These are phyloP conservation scores for Pterostichus madidus DNA, from an alignment of 2,888 invertebrate genomes.

Conservation along the genomic window DNA sequence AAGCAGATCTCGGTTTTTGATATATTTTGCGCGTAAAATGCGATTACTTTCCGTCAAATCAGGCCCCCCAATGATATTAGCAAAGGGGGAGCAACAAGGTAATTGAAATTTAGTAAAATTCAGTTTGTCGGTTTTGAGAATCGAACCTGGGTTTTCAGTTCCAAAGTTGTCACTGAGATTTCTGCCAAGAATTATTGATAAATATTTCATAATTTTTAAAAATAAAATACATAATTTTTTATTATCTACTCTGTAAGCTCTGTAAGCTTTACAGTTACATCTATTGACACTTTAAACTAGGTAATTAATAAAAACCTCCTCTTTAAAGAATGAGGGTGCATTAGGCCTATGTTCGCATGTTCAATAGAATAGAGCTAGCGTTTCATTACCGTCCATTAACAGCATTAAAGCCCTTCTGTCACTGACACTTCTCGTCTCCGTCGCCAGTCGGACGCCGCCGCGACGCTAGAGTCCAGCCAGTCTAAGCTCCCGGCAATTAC, in stretches of 20 bases:
- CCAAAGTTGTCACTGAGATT: too few relatives aligned
- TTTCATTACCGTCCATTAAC: conserved; percentile 39
- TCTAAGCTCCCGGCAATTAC: conserved; percentile 26
- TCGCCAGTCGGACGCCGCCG: neutral
- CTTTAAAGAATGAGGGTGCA: conserved; percentile 2
- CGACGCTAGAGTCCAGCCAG: conserved; percentile 3
- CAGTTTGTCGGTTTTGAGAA: too few relatives aligned
- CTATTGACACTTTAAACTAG: neutral
- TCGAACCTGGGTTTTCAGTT: too few relatives aligned
- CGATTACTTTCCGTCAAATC: too few relatives aligned
- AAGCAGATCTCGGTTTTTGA: too few relatives aligned
- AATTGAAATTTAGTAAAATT: too few relatives aligned
- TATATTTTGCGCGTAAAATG: too few relatives aligned
- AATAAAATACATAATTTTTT: too few relatives aligned
- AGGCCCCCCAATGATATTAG: too few relatives aligned
- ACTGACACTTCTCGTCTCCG: conserved; percentile 37
- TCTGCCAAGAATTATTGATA: too few relatives aligned
- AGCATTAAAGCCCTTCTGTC: conserved; percentile 37
- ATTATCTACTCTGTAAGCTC: too few relatives aligned
- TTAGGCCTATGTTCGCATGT: conserved; percentile 1
- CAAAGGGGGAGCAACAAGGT: too few relatives aligned
- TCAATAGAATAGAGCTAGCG: neutral
- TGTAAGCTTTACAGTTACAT: neutral
- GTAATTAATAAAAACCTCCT: neutral
- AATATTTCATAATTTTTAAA: neutral